Conservation (phyloP, 2,888 invertebrate species). For the Magallana nippona region DNA sequence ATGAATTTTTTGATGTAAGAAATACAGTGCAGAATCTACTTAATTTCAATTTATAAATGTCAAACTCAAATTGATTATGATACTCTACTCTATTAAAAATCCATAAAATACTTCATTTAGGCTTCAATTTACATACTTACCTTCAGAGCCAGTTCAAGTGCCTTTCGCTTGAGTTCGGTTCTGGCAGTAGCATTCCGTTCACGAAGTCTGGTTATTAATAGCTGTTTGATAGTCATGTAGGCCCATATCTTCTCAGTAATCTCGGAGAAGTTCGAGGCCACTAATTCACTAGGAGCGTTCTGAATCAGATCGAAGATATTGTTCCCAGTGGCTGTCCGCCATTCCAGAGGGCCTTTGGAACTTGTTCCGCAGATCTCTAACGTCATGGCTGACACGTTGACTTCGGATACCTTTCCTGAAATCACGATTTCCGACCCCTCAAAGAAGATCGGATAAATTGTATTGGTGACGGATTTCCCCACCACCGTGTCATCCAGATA, state of each 20-base stretch:
- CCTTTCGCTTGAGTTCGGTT: constrained; percentile 58
- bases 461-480: constrained; percentile 61
- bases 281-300: constrained; percentile 6
- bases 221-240: constrained; percentile 70
- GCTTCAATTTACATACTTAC: constrained; percentile 50
- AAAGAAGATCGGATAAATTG: constrained; percentile 64
- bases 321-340: constrained; percentile 53
- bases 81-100: no score
- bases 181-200: constrained; percentile 57
- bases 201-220: constrained; percentile 61
- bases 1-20: no score
- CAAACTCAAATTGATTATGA: no score
- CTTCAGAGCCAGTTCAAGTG: constrained; percentile 66
- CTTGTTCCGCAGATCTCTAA: constrained; percentile 55
- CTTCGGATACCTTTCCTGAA: constrained; percentile 60
- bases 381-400: constrained; percentile 54
- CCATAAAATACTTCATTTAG: not conserved
- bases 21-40: no score
- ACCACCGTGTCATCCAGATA: constrained; percentile 64
- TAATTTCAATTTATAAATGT: no score
- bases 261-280: constrained; percentile 51
- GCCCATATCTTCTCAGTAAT: constrained; percentile 71
- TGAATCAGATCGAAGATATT: constrained; percentile 38
- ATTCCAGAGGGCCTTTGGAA: constrained; percentile 56
- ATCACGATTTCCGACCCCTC: constrained; percentile 68